phyloP scores from a whole-genome alignment of 2,113 vertebrate genomes.

The Paramisgurnus dabryanus region DNA sequence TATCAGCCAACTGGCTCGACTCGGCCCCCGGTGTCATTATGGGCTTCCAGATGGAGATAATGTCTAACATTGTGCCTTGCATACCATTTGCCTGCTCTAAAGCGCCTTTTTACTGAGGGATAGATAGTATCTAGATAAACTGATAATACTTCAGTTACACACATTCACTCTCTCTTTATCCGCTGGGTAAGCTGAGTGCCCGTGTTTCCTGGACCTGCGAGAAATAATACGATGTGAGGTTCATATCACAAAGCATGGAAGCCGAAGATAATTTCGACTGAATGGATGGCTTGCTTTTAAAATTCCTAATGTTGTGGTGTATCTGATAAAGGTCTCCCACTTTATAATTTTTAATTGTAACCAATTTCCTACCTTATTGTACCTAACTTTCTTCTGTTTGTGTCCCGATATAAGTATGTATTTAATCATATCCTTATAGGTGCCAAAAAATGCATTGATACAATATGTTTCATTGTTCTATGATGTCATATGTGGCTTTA shows the following conservation, averaged over 20 bases:
- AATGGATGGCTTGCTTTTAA: conserved; percentile 56
- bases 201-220: conserved; percentile 38
- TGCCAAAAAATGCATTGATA: too few relatives aligned
- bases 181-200: conserved; percentile 53
- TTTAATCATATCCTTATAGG: too few relatives aligned
- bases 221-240: conserved; percentile 58
- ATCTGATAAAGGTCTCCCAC: conserved; percentile 55
- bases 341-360: too few relatives aligned
- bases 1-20: conserved; percentile 58
- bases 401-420: too few relatives aligned
- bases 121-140: conserved; percentile 66
- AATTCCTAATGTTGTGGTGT: conserved; percentile 43
- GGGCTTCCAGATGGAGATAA: conserved; percentile 72
- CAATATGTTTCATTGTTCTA: too few relatives aligned
- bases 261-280: conserved; percentile 50
- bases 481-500: too few relatives aligned
- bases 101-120: conserved; percentile 57
- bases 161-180: conserved; percentile 59
- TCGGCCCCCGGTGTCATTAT: conserved; percentile 65
- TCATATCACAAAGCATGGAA: conserved; percentile 58
- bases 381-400: too few relatives aligned
- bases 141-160: conserved; percentile 65
- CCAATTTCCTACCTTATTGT: too few relatives aligned
- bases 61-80: conserved; percentile 63
- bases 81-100: conserved; percentile 68